Evolutionary conservation across 2,113 vertebrate species (phyloP).

Genomic region (Cathartes aura): DNA sequence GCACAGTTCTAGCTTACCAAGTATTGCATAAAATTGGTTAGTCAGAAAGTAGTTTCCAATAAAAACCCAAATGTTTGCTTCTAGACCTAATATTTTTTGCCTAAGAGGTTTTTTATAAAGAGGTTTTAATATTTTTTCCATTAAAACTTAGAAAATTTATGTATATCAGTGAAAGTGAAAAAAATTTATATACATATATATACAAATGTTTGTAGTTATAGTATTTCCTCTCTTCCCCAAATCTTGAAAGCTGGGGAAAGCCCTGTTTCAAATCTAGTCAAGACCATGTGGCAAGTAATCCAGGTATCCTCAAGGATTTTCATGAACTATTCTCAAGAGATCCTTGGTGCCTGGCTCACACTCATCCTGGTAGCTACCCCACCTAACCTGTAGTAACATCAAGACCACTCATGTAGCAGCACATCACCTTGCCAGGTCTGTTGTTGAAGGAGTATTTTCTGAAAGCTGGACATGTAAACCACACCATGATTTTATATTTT

Average conservation of each 20-base stretch:
- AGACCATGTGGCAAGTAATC: background rate
- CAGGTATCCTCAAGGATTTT: background rate
- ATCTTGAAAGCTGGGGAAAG: background rate
- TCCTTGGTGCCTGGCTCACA: background rate
- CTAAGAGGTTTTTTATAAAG: background rate
- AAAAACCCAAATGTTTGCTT: background rate
- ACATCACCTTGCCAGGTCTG: background rate
- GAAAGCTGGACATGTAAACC: background rate
- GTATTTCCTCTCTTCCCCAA: background rate
- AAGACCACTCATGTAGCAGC: background rate
- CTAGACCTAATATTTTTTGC: background rate
- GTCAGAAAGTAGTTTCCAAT: background rate
- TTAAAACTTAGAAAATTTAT: background rate
- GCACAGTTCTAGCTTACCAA: background rate
- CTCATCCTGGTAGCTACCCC: background rate
- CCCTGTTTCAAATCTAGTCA: background rate
- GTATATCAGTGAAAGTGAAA: background rate
- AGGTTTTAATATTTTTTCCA: background rate
- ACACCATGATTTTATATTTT: background rate
- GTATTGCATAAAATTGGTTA: background rate
- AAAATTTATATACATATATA: too few relatives aligned
- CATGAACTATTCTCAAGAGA: background rate
- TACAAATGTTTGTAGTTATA: background rate
- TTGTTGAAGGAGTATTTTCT: background rate
- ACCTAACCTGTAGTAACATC: background rate